Percentiles rank a stretch among this genome's conserved stretches.
These are phyloP conservation scores for Mus spicilegus DNA, from an alignment of 2,113 vertebrate genomes.

Conservation along the genomic window DNA sequence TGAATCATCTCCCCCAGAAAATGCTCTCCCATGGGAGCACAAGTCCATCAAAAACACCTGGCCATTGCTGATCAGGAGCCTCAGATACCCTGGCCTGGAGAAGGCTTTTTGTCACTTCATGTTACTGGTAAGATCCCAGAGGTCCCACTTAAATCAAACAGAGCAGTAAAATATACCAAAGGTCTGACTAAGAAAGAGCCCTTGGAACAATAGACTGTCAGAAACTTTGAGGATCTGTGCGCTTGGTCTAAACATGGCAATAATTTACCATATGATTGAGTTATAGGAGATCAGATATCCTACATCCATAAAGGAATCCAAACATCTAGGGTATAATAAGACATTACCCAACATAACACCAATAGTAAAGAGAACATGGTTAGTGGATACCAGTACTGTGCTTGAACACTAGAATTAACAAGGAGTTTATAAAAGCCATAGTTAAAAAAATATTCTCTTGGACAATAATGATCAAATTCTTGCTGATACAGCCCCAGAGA, in stretches of 20 bases:
- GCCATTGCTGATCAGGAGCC: not conserved
- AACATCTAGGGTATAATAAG: not conserved
- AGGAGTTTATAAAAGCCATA: not conserved
- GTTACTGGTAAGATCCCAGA: not conserved
- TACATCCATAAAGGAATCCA: not conserved
- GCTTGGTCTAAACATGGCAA: not conserved
- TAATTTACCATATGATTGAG: not conserved
- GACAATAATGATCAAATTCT: not conserved
- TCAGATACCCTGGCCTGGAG: not conserved
- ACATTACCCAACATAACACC: not conserved
- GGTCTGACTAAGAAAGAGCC: not conserved
- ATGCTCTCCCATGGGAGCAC: not conserved
- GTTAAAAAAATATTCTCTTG: not conserved
- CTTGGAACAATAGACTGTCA: not conserved
- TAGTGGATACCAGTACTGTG: accelerated
- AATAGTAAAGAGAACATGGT: not conserved
- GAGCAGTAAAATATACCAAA: not conserved
- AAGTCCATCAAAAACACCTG: not conserved
- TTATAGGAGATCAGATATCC: not conserved
- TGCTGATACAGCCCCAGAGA: not conserved
- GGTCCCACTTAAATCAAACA: not conserved
- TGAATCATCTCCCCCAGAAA: not conserved
- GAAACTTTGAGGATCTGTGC: not conserved
- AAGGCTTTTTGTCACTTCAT: not conserved
- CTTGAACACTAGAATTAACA: not conserved